phyloP scores from a whole-genome alignment of 2,888 invertebrate genomes.

The Metacarcinus magister region DNA sequence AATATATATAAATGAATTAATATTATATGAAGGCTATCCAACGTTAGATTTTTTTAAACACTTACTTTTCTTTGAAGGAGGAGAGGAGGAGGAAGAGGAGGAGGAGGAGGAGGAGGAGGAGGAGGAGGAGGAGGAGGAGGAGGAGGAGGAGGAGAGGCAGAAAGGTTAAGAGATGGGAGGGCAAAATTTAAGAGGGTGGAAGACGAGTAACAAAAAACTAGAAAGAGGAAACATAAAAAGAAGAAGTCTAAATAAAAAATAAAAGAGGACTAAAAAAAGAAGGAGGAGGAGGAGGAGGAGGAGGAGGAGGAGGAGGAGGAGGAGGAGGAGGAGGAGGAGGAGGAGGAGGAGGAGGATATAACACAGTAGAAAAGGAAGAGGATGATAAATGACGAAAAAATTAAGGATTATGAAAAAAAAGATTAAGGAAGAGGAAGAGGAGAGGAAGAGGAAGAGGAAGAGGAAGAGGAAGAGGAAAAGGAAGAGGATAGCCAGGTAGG shows the following conservation, averaged over 20 bases:
- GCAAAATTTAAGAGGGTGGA: no score
- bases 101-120: conserved; percentile 26
- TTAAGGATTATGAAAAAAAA: not conserved
- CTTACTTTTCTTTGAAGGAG: no score
- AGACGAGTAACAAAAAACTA: not conserved
- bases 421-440: not conserved
- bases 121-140: not conserved
- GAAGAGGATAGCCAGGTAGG: not conserved
- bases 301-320: not conserved
- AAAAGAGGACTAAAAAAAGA: not conserved
- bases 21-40: not conserved
- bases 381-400: not conserved
- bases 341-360: not conserved
- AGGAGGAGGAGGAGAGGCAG: not conserved
- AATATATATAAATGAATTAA: not conserved
- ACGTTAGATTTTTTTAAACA: not conserved
- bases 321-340: not conserved
- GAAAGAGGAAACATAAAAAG: not conserved
- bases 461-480: not conserved
- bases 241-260: not conserved
- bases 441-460: not conserved
- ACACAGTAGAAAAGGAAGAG: not conserved
- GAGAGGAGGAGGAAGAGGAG: not conserved
- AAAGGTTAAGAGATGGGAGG: not conserved
- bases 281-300: conserved; percentile 6